Evolutionary conservation across 2,888 invertebrate genomes (phyloP).

Genomic region (Diaprepes abbreviatus): DNA sequence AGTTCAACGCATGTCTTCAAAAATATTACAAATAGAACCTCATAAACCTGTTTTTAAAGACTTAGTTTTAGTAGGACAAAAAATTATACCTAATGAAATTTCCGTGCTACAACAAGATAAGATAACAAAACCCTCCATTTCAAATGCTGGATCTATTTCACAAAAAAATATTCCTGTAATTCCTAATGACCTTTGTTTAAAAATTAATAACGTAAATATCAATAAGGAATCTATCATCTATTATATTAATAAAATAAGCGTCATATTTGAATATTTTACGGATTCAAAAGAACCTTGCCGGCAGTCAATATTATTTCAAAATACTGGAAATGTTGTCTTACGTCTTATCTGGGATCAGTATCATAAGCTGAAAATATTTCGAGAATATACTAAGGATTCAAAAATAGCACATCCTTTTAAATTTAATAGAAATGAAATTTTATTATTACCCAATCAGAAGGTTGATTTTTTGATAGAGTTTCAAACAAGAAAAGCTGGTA

Average conservation of each 20-base stretch:
- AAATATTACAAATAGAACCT: conserved; percentile 56
- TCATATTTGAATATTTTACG: conserved; percentile 53
- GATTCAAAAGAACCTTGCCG: conserved; percentile 41
- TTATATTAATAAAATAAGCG: conserved; percentile 37
- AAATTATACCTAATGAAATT: conserved; percentile 12
- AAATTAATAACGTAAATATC: conserved; percentile 44
- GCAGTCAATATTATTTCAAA: conserved; percentile 54
- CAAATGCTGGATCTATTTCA: not conserved
- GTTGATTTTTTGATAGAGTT: conserved; percentile 69
- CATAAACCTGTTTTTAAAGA: conserved; percentile 58
- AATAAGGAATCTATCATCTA: not conserved
- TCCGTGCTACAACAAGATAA: not conserved
- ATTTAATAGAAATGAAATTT: conserved; percentile 72
- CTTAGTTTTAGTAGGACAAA: conserved; percentile 59
- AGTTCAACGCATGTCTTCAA: conserved; percentile 49
- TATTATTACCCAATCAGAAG: conserved; percentile 70
- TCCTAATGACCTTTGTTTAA: conserved; percentile 32
- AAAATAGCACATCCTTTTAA: conserved; percentile 64
- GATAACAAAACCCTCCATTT: not conserved
- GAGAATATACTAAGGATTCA: conserved; percentile 42
- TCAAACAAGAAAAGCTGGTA: conserved; percentile 55
- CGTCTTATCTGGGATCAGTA: conserved; percentile 54
- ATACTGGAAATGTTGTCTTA: conserved; percentile 54
- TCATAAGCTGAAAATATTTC: conserved; percentile 62
- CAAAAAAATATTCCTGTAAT: not conserved